Conservation (phyloP, 2,888 invertebrate species). For the Hypena proboscidalis region DNA sequence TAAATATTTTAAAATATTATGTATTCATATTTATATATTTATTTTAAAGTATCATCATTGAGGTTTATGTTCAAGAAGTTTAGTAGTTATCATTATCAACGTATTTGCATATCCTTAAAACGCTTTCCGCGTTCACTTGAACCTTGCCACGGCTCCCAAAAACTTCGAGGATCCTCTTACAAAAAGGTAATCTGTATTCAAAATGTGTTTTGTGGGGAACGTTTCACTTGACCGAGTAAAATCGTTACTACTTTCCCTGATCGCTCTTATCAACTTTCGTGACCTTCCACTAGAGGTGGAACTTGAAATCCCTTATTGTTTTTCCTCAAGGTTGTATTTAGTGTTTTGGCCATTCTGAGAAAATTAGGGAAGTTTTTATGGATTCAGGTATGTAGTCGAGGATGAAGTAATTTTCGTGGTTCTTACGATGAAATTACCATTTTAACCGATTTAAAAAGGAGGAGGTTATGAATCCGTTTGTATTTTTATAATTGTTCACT, state of each 20-base stretch:
- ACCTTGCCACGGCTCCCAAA: conserved; percentile 29
- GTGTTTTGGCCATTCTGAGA: not conserved
- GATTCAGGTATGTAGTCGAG: no score
- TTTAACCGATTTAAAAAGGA: no score
- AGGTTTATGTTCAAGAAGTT: not conserved
- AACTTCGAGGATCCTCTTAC: conserved; percentile 43
- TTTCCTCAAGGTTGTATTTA: not conserved
- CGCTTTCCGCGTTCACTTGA: conserved; percentile 9
- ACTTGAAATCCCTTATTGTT: conserved; percentile 6
- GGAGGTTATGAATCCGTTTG: no score
- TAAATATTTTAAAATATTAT: no score
- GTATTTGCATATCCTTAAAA: conserved; percentile 10
- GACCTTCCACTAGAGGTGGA: conserved; percentile 17
- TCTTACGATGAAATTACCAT: no score
- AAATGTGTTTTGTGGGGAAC: conserved; percentile 36
- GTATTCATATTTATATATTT: no score
- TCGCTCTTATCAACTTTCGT: conserved; percentile 26
- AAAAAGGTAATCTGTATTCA: conserved; percentile 61
- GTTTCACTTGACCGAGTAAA: conserved; percentile 51
- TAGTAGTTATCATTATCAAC: not conserved
- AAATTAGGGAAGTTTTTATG: no score
- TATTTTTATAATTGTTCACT: no score
- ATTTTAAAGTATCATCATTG: no score
- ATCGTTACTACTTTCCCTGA: conserved; percentile 38
- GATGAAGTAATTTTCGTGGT: no score